Percentiles rank a stretch among this genome's conserved stretches.
These are phyloP conservation scores for Dorcus hopei DNA, from an alignment of 2,888 invertebrate genomes.

Conservation along the genomic window DNA sequence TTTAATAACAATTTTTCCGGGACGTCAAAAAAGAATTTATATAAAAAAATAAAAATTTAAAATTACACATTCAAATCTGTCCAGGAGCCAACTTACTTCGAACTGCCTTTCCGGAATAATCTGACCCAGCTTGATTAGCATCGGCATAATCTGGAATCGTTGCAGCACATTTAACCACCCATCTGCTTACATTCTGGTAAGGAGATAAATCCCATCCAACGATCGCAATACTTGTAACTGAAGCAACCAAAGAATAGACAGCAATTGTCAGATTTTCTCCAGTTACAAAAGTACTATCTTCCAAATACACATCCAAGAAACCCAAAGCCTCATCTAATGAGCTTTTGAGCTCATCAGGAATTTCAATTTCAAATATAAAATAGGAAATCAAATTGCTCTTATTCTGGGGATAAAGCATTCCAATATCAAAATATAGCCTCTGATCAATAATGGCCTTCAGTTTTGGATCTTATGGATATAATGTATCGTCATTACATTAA, in stretches of 20 bases:
- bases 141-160: slow-evolving; percentile 58
- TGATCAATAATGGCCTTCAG: slow-evolving; percentile 60
- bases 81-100: slow-evolving; percentile 53
- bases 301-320: slow-evolving; percentile 59
- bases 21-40: too few species aligned
- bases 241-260: slow-evolving; percentile 59
- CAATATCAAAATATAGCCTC: slow-evolving; percentile 61
- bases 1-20: too few species aligned
- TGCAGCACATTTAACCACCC: slow-evolving; percentile 57
- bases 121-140: slow-evolving; percentile 58
- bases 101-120: slow-evolving; percentile 56
- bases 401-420: slow-evolving; percentile 61
- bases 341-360: slow-evolving; percentile 54
- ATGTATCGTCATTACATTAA: slow-evolving; percentile 57
- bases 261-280: slow-evolving; percentile 64
- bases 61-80: slow-evolving; percentile 58
- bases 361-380: slow-evolving; percentile 56
- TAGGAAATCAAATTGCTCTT: slow-evolving; percentile 62
- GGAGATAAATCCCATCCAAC: slow-evolving; percentile 57
- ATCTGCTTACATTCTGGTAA: slow-evolving; percentile 58
- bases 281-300: slow-evolving; percentile 58
- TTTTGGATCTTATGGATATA: slow-evolving; percentile 61
- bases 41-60: slow-evolving; percentile 47
- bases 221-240: slow-evolving; percentile 56
- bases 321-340: slow-evolving; percentile 58